Evolutionary conservation across 2,888 invertebrate species (phyloP), one percentile per base, ranked within the genome.

Genomic region (Drosophila atripex): DNA sequence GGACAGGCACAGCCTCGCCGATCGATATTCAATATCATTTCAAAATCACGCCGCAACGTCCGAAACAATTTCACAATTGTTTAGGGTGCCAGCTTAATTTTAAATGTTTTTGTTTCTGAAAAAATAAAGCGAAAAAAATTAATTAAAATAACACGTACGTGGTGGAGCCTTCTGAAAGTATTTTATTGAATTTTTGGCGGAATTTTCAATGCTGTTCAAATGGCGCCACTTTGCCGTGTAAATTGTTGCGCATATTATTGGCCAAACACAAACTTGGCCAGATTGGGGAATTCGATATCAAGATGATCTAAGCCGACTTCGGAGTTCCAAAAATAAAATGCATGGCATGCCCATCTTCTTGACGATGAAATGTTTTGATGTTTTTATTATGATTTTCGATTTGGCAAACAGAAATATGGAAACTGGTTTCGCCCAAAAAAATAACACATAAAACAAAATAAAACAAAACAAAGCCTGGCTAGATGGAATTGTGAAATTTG

Each of bases 141-240:
- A 82, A 87, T 87, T 86, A 83, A 82, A 82, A 86, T 74, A 85
- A 87, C 82, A 83, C 71, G 75, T 86, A 83, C 82, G 80, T 68
- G 78, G 23, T 69, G 82, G 78, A 86, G 85, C 87, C 66, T 77
- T 70, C 61, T 64, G 59, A 43, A 35, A 41, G 63, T 61, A 61
- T 32, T 64, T 60, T 70, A 63, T 59, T 63, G 72, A 47, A 57
- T 38, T 69, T 61, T 47, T 51, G 51, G n/a, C 38, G 61, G 54
- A 54, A 64, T 56, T 63, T 69, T 70, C 55, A 76, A 74, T 75
- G 78, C 70, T 73, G 70, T 65, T 76, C 55, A 73, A 80, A 76
- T 41, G 85, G 70, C 78, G 80, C 61, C 87, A 60, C 47, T 47
- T 50, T 50, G 70, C 63, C 83, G 73, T 72, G 80, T 75, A 88